Conservation (phyloP, 2,888 invertebrate genomes). For the Calameuta pallipes region DNA sequence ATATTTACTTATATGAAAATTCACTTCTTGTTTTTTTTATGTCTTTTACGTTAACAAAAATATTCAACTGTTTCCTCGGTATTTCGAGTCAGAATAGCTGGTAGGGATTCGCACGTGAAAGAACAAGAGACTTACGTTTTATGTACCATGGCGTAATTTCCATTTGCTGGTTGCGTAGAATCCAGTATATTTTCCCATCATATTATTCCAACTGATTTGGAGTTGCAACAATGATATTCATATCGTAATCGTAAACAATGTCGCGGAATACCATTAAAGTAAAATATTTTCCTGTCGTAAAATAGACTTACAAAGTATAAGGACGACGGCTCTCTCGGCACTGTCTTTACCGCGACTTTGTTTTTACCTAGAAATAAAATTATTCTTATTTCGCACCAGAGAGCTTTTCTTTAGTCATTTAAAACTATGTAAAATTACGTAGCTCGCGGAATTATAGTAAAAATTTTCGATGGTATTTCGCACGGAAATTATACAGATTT, state of each 20-base stretch:
- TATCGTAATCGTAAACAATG: neutral
- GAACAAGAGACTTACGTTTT: neutral
- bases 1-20: neutral
- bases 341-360: neutral
- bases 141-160: neutral
- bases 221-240: neutral
- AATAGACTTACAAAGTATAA: neutral
- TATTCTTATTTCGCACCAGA: neutral
- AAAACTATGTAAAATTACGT: neutral
- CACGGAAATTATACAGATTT: neutral
- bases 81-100: neutral
- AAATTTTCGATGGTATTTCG: neutral
- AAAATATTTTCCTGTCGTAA: neutral
- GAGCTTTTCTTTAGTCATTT: neutral
- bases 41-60: neutral
- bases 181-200: neutral
- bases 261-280: neutral
- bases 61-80: neutral
- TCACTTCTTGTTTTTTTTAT: neutral
- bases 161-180: neutral
- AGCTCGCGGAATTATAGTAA: neutral
- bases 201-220: neutral
- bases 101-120: neutral
- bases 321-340: neutral
- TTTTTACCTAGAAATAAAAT: neutral